Evolutionary conservation across 2,113 vertebrate species (phyloP).

Genomic region (Tachuris rubrigastra): DNA sequence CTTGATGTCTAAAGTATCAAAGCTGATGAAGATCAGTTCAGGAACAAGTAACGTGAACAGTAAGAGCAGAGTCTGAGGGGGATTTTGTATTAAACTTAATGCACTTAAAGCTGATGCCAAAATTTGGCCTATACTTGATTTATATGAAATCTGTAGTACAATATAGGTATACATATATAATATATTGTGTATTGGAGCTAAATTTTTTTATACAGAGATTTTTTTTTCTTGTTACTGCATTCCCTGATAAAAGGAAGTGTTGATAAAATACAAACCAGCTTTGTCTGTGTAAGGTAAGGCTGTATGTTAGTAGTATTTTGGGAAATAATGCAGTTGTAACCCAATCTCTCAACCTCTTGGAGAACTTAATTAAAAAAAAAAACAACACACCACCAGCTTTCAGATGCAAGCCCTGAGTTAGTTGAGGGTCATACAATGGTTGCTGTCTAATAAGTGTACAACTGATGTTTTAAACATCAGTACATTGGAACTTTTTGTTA

Average conservation of each 20-base stretch:
- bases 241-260: background rate
- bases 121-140: conserved; percentile 54
- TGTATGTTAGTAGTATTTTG: background rate
- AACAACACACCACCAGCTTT: background rate
- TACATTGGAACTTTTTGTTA: background rate
- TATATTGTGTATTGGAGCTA: conserved; percentile 3
- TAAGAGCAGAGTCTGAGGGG: background rate
- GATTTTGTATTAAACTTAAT: conserved; percentile 29
- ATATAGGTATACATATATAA: background rate
- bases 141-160: conserved; percentile 33
- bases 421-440: background rate
- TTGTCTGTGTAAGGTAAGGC: background rate
- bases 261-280: background rate
- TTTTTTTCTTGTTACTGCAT: background rate
- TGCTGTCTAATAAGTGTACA: conserved; percentile 9
- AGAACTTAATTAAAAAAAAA: background rate
- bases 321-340: background rate
- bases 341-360: background rate
- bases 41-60: background rate
- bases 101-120: conserved; percentile 47
- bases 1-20: background rate
- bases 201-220: background rate
- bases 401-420: background rate
- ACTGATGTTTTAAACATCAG: background rate
- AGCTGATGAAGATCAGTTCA: background rate